Percentiles rank a stretch among this genome's conserved stretches.
These are phyloP conservation scores for Sardinella longiceps DNA, from an alignment of 2,797 vertebrate genomes.

Conservation along the genomic window DNA sequence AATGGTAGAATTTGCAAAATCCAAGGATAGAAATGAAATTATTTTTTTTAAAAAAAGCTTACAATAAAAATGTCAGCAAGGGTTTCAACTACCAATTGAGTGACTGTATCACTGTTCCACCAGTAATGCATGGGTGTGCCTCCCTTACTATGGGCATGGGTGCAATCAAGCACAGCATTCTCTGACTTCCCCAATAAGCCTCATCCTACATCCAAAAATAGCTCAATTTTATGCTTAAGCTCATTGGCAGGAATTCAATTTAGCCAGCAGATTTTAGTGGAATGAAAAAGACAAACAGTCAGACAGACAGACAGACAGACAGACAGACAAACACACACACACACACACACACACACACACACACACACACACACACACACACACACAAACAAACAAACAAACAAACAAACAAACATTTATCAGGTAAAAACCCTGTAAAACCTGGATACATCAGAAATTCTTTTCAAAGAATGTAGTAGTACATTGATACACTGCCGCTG, in stretches of 20 bases:
- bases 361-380: no score
- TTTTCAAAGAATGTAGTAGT: neutral
- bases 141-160: neutral
- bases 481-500: neutral
- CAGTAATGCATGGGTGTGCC: neutral
- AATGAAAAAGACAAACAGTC: neutral
- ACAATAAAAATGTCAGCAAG: no score
- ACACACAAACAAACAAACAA: no score
- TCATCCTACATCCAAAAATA: conserved; percentile 3
- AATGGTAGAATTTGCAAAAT: no score
- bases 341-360: no score
- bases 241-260: conserved; percentile 10
- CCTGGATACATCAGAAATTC: neutral
- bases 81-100: neutral
- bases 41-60: no score
- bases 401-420: no score
- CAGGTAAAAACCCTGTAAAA: neutral
- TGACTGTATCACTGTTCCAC: neutral
- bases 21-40: no score
- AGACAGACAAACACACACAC: neutral
- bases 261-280: neutral
- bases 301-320: neutral
- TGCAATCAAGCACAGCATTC: neutral
- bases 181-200: conserved; percentile 10
- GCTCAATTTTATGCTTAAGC: conserved; percentile 7